Conservation (phyloP, 2,113 vertebrate species). For the Strigops habroptila region DNA sequence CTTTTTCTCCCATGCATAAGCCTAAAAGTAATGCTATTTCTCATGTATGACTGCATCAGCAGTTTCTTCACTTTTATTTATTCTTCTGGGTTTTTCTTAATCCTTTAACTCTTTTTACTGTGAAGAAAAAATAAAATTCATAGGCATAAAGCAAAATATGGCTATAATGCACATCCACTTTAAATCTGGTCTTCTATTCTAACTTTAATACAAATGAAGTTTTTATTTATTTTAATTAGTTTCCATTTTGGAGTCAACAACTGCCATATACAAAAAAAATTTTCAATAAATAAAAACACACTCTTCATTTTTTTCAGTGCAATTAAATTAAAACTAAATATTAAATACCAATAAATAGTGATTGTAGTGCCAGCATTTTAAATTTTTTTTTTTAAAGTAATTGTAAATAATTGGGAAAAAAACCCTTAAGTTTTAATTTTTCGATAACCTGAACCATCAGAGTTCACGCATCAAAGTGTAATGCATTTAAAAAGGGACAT, state of each 20-base stretch:
- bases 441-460: not conserved
- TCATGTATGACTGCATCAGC: conserved; percentile 54
- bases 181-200: not conserved
- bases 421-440: not conserved
- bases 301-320: not conserved
- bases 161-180: not conserved
- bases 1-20: conserved; percentile 68
- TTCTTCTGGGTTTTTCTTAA: conserved; percentile 58
- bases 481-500: not conserved
- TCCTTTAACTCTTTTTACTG: conserved; percentile 21
- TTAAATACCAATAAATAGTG: not conserved
- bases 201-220: not conserved
- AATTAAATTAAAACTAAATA: not conserved
- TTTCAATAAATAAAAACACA: not conserved
- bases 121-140: not conserved
- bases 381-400: not conserved
- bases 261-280: not conserved
- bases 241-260: not conserved
- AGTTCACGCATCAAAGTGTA: not conserved
- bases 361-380: not conserved
- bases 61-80: conserved; percentile 68
- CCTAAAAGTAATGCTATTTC: conserved; percentile 61
- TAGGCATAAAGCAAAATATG: not conserved
- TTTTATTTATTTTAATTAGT: conserved; percentile 29
- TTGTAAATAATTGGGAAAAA: not conserved